Evolutionary conservation across 2,113 vertebrate genomes (phyloP).

Genomic region (Raja brachyura): DNA sequence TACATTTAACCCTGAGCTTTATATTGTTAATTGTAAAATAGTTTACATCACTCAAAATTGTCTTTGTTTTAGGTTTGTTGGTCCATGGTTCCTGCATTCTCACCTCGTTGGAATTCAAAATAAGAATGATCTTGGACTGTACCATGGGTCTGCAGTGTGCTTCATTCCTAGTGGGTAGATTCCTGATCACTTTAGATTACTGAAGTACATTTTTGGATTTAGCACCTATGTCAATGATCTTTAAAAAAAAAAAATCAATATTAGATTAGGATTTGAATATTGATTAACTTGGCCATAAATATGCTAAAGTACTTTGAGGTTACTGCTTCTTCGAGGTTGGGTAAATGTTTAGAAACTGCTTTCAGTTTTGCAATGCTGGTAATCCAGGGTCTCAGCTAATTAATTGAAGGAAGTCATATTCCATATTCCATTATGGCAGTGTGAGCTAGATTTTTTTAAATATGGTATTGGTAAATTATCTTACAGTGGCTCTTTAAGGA

Average conservation of each 20-base stretch:
- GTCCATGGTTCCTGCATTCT: slow-evolving; percentile 20
- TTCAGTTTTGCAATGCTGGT: not conserved
- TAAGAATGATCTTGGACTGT: slow-evolving; percentile 12
- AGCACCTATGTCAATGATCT: not conserved
- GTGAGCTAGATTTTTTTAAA: not conserved
- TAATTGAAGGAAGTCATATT: not conserved
- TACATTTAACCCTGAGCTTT: not conserved
- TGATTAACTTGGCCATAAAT: not conserved
- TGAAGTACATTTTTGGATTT: slow-evolving; percentile 7
- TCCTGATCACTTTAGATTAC: not conserved
- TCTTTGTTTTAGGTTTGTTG: slow-evolving; percentile 14
- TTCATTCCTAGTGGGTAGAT: slow-evolving; percentile 10
- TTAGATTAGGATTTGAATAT: not conserved
- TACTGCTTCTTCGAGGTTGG: not conserved
- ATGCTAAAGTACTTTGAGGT: not conserved
- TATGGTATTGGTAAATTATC: not conserved
- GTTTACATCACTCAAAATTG: slow-evolving; percentile 21
- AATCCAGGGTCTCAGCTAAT: not conserved
- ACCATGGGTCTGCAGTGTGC: not conserved
- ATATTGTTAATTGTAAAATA: not conserved
- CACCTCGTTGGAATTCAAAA: not conserved
- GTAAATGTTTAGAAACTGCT: not conserved
- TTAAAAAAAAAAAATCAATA: not conserved
- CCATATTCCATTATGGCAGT: not conserved
- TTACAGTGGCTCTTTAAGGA: no score